A percentile compares a stretch with the other conserved stretches of the same genome.
phyloP scores from a whole-genome alignment of 2,888 invertebrate genomes.

The Herminia tarsipennalis region DNA sequence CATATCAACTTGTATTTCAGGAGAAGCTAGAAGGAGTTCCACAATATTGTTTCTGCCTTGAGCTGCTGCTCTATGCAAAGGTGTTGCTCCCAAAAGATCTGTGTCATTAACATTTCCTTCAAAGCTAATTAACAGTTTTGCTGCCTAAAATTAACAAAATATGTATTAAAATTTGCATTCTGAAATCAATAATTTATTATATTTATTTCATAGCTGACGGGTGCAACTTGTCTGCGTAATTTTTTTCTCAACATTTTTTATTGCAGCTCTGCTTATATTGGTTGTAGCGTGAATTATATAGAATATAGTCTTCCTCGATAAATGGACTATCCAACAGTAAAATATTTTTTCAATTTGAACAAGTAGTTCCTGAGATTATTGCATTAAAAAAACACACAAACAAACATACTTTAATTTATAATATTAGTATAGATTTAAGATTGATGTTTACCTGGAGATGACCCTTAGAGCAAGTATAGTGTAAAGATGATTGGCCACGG shows the following conservation, averaged over 20 bases:
- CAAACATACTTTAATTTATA: no score
- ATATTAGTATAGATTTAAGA: background rate
- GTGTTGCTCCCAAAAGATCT: slow-evolving; percentile 89
- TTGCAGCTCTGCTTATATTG: no score
- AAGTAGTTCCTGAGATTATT: no score
- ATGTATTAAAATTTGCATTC: background rate
- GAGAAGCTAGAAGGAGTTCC: slow-evolving; percentile 86
- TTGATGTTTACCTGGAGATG: slow-evolving; percentile 86
- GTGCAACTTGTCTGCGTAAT: no score
- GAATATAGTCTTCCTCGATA: no score
- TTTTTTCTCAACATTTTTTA: no score
- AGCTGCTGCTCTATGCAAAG: slow-evolving; percentile 92
- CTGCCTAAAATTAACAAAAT: slow-evolving; percentile 82
- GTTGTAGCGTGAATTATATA: no score
- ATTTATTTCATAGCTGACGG: background rate
- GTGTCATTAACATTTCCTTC: slow-evolving; percentile 89
- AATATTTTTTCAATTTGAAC: no score
- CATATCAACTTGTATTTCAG: slow-evolving; percentile 83
- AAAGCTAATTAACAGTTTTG: slow-evolving; percentile 87
- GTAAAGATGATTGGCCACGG: slow-evolving; percentile 92
- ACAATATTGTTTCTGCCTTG: slow-evolving; percentile 84
- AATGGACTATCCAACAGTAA: no score
- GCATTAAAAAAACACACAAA: no score
- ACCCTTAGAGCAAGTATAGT: slow-evolving; percentile 95
- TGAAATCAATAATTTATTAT: background rate